phyloP scores from a whole-genome alignment of 2,888 invertebrate species.

The Stegana nigrithorax region DNA sequence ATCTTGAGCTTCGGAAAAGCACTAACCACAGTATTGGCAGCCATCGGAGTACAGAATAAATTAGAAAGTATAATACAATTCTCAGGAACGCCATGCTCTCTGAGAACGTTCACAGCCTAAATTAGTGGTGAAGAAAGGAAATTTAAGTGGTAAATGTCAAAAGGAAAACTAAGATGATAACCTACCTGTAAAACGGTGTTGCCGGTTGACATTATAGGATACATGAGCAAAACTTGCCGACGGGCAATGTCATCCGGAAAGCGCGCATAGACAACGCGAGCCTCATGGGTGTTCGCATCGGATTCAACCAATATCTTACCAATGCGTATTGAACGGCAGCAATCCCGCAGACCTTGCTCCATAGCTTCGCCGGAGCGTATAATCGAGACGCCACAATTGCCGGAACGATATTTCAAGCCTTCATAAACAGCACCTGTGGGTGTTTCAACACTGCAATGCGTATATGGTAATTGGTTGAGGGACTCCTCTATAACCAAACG shows the following conservation, averaged over 20 bases:
- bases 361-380: conserved; percentile 96
- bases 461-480: conserved; percentile 92
- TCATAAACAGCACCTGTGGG: conserved; percentile 89
- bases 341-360: conserved; percentile 95
- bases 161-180: background rate
- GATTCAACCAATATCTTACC: conserved; percentile 98
- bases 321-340: conserved; percentile 97
- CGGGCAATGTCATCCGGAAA: conserved; percentile 95
- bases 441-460: conserved; percentile 89
- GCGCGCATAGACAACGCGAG: conserved; percentile 96
- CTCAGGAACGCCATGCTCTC: conserved; percentile 93
- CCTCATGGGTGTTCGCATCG: conserved; percentile 95
- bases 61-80: conserved; percentile 97
- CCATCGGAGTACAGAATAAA: conserved; percentile 94
- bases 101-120: conserved; percentile 92
- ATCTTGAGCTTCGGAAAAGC: conserved; percentile 94
- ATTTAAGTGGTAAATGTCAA: background rate
- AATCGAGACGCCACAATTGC: conserved; percentile 98
- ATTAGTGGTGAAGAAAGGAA: conserved; percentile 9
- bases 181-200: conserved; percentile 87
- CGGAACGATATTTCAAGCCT: conserved; percentile 94
- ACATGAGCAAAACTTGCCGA: conserved; percentile 93
- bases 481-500: conserved; percentile 98
- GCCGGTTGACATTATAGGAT: conserved; percentile 99
- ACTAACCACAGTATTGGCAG: conserved; percentile 84